Evolutionary conservation across 2,888 invertebrate genomes (phyloP).

Genomic region (Calliphora vomitoria): DNA sequence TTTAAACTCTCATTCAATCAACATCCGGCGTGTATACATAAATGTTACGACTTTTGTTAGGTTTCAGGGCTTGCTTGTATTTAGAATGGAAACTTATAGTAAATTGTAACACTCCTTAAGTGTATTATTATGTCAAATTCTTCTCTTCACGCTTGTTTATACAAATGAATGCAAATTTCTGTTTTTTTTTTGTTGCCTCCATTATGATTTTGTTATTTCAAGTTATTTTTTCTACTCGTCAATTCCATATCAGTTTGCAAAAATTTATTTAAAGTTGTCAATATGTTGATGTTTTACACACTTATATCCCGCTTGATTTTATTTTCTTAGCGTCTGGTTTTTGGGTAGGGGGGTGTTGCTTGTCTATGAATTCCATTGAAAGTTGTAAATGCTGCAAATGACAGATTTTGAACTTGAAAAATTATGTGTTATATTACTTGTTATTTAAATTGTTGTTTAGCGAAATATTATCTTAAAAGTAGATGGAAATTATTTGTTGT

Average conservation of each 20-base stretch:
- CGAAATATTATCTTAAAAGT: background rate
- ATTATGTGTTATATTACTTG: slow-evolving; percentile 67
- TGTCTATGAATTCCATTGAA: slow-evolving; percentile 9
- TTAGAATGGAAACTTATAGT: slow-evolving; percentile 26
- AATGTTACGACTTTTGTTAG: slow-evolving; percentile 62
- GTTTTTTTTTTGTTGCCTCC: slow-evolving; percentile 38
- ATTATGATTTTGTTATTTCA: slow-evolving; percentile 67
- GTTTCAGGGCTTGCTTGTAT: slow-evolving; percentile 14
- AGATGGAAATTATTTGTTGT: too few relatives aligned
- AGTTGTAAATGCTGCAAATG: slow-evolving; percentile 60
- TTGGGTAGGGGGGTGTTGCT: background rate
- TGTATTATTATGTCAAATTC: slow-evolving; percentile 65
- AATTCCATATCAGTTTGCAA: slow-evolving; percentile 52
- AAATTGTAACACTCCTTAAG: slow-evolving; percentile 47
- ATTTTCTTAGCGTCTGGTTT: background rate
- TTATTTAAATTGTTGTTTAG: slow-evolving; percentile 19
- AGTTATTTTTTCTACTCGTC: slow-evolving; percentile 17
- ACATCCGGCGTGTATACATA: slow-evolving; percentile 73
- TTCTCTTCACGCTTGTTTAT: slow-evolving; percentile 22
- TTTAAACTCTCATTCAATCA: slow-evolving; percentile 71
- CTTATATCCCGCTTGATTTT: slow-evolving; percentile 46
- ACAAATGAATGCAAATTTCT: slow-evolving; percentile 72
- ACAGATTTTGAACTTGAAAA: slow-evolving; percentile 69
- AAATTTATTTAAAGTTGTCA: slow-evolving; percentile 74
- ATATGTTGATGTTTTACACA: slow-evolving; percentile 68